These are phyloP conservation scores for Gymnocephalus cernua DNA, from an alignment of 2,113 vertebrate species.

Conservation along the genomic window DNA sequence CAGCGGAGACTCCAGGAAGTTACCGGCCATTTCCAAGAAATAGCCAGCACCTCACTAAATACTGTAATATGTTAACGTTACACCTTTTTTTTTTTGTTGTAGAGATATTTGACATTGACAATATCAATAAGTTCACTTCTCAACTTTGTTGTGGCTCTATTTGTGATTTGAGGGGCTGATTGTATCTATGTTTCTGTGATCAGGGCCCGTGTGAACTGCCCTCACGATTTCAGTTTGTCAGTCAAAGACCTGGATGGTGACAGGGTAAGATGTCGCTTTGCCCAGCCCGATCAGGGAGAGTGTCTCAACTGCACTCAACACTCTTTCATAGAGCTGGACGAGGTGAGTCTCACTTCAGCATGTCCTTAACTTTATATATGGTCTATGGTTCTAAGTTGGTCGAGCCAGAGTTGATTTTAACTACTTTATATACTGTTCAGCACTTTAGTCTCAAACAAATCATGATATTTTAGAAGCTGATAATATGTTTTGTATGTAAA, in stretches of 20 bases:
- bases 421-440: background rate
- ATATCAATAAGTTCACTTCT: too few species aligned
- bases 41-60: too few species aligned
- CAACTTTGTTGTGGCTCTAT: background rate
- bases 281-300: conserved; percentile 47
- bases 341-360: conserved; percentile 56
- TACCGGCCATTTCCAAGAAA: too few species aligned
- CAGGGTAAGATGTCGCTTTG: conserved; percentile 76
- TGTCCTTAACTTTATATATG: background rate
- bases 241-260: conserved; percentile 80
- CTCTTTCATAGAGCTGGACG: conserved; percentile 73
- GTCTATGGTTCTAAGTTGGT: too few species aligned
- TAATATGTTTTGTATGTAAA: too few species aligned
- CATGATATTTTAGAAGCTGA: background rate
- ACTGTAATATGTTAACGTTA: background rate
- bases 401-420: too few species aligned
- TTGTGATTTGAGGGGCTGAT: background rate
- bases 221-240: conserved; percentile 62
- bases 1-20: too few species aligned
- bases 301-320: conserved; percentile 63
- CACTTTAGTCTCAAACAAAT: background rate
- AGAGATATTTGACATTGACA: too few species aligned
- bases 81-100: too few species aligned
- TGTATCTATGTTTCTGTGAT: background rate
- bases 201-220: conserved; percentile 73